Percentiles rank a stretch among this genome's conserved stretches.
These are phyloP conservation scores for Standfussiana lucernea DNA, from an alignment of 2,888 invertebrate species.

Conservation along the genomic window DNA sequence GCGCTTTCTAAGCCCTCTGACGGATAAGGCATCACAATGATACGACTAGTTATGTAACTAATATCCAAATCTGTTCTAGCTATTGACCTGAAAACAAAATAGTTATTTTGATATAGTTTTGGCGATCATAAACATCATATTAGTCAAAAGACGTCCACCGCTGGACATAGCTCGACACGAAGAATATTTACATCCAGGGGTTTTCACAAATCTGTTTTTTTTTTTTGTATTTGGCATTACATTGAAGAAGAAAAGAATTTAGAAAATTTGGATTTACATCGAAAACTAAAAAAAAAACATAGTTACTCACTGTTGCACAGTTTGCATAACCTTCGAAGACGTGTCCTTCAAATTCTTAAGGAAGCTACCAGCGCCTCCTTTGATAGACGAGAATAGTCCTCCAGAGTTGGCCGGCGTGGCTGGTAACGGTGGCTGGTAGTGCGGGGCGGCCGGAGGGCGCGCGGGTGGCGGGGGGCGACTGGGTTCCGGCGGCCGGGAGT, in stretches of 20 bases:
- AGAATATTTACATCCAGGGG: too few relatives aligned
- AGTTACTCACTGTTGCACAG: constrained; percentile 95
- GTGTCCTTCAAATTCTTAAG: constrained; percentile 98
- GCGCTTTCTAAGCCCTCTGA: constrained; percentile 98
- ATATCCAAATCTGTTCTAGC: constrained; percentile 97
- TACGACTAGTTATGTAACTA: constrained; percentile 97
- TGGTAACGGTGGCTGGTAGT: constrained; percentile 78
- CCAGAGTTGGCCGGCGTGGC: constrained; percentile 81
- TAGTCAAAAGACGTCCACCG: too few relatives aligned
- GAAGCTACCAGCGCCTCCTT: constrained; percentile 97
- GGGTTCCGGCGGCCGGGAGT: constrained; percentile 83
- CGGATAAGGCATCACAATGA: constrained; percentile 98
- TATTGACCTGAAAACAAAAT: constrained; percentile 94
- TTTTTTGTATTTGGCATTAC: too few relatives aligned
- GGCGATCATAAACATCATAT: too few relatives aligned
- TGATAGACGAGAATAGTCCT: constrained; percentile 95
- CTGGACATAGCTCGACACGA: too few relatives aligned
- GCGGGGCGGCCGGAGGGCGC: constrained; percentile 80
- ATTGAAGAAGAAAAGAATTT: too few relatives aligned
- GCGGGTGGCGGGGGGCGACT: constrained; percentile 80
- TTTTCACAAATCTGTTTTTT: too few relatives aligned
- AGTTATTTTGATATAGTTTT: too few relatives aligned
- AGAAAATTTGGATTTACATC: too few relatives aligned
- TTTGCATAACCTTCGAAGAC: constrained; percentile 98
- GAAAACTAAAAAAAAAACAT: not conserved